A percentile compares a stretch with the other conserved stretches of the same genome.
Conservation (phyloP, 1,140 invertebrate species). For the Asobara japonica region DNA sequence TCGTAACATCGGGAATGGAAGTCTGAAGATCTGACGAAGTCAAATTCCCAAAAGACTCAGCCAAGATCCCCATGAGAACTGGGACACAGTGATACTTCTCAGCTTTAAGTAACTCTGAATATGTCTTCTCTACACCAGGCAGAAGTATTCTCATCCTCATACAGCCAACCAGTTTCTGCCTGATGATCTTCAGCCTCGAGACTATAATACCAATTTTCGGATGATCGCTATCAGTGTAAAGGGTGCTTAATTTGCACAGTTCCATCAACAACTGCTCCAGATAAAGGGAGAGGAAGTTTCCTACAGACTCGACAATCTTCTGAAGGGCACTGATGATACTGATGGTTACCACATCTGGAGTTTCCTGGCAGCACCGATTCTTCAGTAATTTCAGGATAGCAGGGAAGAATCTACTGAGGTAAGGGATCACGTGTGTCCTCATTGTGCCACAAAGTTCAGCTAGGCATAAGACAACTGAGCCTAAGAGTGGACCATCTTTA, state of each 20-base stretch:
- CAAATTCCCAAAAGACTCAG: slow-evolving; percentile 73
- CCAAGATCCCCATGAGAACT: slow-evolving; percentile 78
- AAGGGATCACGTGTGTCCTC: slow-evolving; percentile 77
- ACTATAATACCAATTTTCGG: slow-evolving; percentile 66
- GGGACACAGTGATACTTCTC: slow-evolving; percentile 72
- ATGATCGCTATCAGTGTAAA: slow-evolving; percentile 55
- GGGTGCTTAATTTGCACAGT: slow-evolving; percentile 69
- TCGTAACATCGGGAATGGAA: slow-evolving; percentile 74
- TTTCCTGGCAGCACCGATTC: slow-evolving; percentile 61
- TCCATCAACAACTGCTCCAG: slow-evolving; percentile 78
- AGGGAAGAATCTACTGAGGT: slow-evolving; percentile 82
- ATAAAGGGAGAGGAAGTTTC: slow-evolving; percentile 85
- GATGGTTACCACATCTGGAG: slow-evolving; percentile 63
- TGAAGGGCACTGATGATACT: slow-evolving; percentile 79
- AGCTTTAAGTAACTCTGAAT: slow-evolving; percentile 71
- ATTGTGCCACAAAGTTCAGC: slow-evolving; percentile 81
- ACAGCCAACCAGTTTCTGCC: slow-evolving; percentile 74
- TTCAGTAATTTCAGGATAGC: slow-evolving; percentile 74
- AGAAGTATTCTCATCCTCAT: slow-evolving; percentile 81
- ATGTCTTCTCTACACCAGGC: slow-evolving; percentile 76
- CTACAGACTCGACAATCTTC: slow-evolving; percentile 83
- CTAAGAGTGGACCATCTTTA: slow-evolving; percentile 71
- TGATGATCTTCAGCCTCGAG: slow-evolving; percentile 71
- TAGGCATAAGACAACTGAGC: slow-evolving; percentile 80
- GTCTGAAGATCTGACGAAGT: slow-evolving; percentile 71